phyloP scores from a whole-genome alignment of 1,140 invertebrate genomes.

The Drosophila novamexicana region DNA sequence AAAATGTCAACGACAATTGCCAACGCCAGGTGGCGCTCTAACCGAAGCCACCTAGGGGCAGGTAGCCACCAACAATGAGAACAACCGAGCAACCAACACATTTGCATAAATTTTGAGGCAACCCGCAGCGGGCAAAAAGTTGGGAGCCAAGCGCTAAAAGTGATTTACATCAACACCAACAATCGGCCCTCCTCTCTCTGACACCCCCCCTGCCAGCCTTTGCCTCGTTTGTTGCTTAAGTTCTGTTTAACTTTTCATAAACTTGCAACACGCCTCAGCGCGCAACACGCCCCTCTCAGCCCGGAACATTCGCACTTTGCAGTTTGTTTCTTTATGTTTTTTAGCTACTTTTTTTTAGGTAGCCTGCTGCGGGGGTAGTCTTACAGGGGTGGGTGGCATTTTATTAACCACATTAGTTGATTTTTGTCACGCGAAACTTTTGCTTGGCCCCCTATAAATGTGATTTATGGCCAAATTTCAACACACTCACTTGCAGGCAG shows the following conservation, averaged over 20 bases:
- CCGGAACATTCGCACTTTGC: constrained; percentile 34
- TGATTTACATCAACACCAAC: constrained; percentile 70
- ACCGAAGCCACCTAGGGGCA: constrained; percentile 17
- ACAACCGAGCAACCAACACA: constrained; percentile 57
- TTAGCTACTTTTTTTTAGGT: constrained; percentile 35
- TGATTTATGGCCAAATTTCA: constrained; percentile 77
- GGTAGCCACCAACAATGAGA: constrained; percentile 43
- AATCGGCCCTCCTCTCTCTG: constrained; percentile 11
- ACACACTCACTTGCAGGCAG: constrained; percentile 51
- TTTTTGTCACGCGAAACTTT: constrained; percentile 81
- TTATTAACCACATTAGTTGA: constrained; percentile 83
- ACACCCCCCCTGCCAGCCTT: not conserved
- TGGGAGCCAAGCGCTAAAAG: constrained; percentile 58
- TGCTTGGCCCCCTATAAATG: constrained; percentile 49
- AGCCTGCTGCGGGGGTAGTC: not conserved
- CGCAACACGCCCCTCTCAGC: constrained; percentile 3
- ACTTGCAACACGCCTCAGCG: constrained; percentile 63
- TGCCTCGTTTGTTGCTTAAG: constrained; percentile 69
- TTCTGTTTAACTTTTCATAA: constrained; percentile 82
- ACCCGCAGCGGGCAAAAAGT: constrained; percentile 68
- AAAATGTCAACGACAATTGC: constrained; percentile 80
- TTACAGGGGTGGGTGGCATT: constrained; percentile 26
- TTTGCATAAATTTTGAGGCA: constrained; percentile 75
- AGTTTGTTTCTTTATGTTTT: constrained; percentile 13
- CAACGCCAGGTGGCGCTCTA: constrained; percentile 49